phyloP scores from a whole-genome alignment of 2,113 vertebrate genomes.

The Notiomystis cincta region DNA sequence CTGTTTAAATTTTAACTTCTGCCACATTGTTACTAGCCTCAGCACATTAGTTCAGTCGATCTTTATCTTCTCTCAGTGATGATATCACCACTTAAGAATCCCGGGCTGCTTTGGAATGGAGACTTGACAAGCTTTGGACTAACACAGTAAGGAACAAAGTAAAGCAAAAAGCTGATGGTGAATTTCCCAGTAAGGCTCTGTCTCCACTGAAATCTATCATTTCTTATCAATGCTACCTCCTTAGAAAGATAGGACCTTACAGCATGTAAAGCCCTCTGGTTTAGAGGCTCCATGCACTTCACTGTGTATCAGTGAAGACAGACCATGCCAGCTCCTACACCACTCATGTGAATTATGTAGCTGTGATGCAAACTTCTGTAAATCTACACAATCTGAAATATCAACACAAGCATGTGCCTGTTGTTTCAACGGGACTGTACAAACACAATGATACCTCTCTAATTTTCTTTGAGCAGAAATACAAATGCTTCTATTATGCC shows the following conservation, averaged over 20 bases:
- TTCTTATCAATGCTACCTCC: conserved; percentile 9
- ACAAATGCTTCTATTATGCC: neutral
- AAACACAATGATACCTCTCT: neutral
- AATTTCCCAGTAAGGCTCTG: neutral
- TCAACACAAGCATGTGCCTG: neutral
- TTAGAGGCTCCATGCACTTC: neutral
- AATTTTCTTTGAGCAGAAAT: neutral
- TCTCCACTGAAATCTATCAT: neutral
- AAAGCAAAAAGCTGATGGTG: neutral
- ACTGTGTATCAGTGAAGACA: neutral
- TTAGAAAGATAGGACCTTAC: conserved; percentile 14
- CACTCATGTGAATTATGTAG: neutral
- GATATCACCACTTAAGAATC: conserved; percentile 55
- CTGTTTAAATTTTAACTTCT: conserved; percentile 56
- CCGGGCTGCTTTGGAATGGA: conserved; percentile 32
- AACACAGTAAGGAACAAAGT: neutral
- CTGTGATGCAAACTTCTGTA: neutral
- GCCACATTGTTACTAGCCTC: conserved; percentile 28
- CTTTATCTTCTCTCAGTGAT: conserved; percentile 49
- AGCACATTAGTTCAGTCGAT: conserved; percentile 42
- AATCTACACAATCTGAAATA: neutral
- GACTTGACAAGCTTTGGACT: conserved; percentile 17
- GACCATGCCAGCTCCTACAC: neutral
- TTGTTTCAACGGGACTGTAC: neutral
- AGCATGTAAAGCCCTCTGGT: neutral